Evolutionary conservation across 1,140 invertebrate species (phyloP), one percentile per base, ranked within the genome.

Genomic region (Platorchestia sp.): DNA sequence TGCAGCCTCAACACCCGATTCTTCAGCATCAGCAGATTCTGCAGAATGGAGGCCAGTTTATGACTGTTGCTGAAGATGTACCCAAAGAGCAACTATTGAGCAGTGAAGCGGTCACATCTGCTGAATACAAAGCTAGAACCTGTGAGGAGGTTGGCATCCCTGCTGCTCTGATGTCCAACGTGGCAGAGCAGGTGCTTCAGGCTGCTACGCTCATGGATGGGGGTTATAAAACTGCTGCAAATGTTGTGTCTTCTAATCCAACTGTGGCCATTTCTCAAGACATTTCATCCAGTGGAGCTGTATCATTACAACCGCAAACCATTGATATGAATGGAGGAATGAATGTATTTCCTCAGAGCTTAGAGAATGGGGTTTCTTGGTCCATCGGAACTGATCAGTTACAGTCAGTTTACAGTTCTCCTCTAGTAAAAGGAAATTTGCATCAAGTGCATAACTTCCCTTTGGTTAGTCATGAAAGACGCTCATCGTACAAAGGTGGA

Each of bases 281-380:
- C 42, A 89, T 89, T 44, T 42, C 87, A 89, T 42, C 87, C 16
- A 44, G 41, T 42, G 87, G 43, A 41, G 87, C 41, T 42, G 87
- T 89, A 14, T 42, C 87, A 89, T 89, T 89, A 42, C 87, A 89
- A 44, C 87, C 41, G 42, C 87, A 89, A 89, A 41, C 87, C 41
- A 89, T 89, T 89, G 87, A 89, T 89, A 41, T 89, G 87, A 89
- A 89, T 89, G 87, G 87, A 16, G 87, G 43, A 42, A 93, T 93
- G 43, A 45, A 45, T 47, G 91, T 45, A 47, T 93, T 45, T 40
- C 91, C 91, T 44, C 91, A 93, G 45, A 93, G 91, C 91, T 45
- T 93, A 45, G 91, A 93, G 44, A 93, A 93, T n/a, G 91, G 91
- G 0, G 91, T 93, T 3, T 93, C 91, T n/a, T 93, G 91, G 91